phyloP scores from a whole-genome alignment of 2,888 invertebrate genomes.

The Xestia sexstrigata region DNA sequence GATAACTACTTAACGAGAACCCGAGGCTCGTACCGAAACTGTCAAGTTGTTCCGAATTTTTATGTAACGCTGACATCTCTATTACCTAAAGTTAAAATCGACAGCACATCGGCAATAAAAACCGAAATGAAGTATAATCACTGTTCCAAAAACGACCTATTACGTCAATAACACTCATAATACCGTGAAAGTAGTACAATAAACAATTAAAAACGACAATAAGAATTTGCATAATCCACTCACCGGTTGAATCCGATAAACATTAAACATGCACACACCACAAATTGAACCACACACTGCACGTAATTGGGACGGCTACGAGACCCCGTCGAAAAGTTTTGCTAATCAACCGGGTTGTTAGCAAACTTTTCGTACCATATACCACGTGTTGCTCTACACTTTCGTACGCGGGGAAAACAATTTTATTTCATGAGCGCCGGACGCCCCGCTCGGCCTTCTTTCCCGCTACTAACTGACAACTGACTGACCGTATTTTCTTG shows the following conservation, averaged over 20 bases:
- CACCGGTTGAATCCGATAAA: conserved; percentile 68
- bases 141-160: conserved; percentile 2
- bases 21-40: conserved; percentile 28
- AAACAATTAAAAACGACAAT: conserved; percentile 56
- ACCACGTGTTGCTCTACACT: conserved; percentile 83
- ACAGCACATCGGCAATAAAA: conserved; percentile 29
- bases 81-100: conserved; percentile 32
- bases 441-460: conserved; percentile 79
- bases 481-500: conserved; percentile 86
- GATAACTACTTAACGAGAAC: conserved; percentile 44
- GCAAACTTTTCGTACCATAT: conserved; percentile 73
- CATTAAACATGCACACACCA: conserved; percentile 73
- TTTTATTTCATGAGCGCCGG: conserved; percentile 77
- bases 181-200: conserved; percentile 40
- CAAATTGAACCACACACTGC: conserved; percentile 73
- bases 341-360: conserved; percentile 79
- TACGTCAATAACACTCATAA: conserved; percentile 45
- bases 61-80: conserved; percentile 31
- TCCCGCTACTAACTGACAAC: conserved; percentile 86
- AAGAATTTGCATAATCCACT: conserved; percentile 62
- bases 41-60: conserved; percentile 36
- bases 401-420: conserved; percentile 72
- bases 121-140: conserved; percentile 19
- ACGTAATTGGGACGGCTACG: conserved; percentile 70
- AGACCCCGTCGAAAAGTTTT: conserved; percentile 71